These are phyloP conservation scores for Rhagophthalmus giganteus DNA, from an alignment of 2,888 invertebrate genomes.

Conservation along the genomic window DNA sequence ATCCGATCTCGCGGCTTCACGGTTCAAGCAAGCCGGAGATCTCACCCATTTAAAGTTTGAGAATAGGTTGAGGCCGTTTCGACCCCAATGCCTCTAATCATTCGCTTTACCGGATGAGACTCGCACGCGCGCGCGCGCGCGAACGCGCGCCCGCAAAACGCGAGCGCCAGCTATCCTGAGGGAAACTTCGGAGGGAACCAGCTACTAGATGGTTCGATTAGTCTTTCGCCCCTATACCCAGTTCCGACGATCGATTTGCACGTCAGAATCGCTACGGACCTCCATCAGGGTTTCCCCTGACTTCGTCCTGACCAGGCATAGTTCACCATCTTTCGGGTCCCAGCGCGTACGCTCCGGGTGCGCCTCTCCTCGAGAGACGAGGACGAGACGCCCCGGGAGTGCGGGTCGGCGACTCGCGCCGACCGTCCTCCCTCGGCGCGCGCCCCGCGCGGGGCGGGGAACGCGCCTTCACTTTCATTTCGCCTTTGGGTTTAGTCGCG, in stretches of 20 bases:
- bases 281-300: slow-evolving; percentile 71
- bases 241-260: too few species aligned
- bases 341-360: slow-evolving; percentile 68
- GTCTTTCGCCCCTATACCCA: background rate
- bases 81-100: too few species aligned
- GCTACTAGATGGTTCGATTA: slow-evolving; percentile 1
- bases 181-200: slow-evolving; percentile 1
- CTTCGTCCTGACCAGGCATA: slow-evolving; percentile 73
- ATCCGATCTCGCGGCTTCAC: slow-evolving; percentile 48
- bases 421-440: too few species aligned
- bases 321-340: slow-evolving; percentile 76
- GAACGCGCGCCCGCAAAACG: too few species aligned
- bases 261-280: slow-evolving; percentile 73
- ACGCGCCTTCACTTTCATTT: too few species aligned
- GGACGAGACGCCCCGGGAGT: too few species aligned
- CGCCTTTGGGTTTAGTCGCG: too few species aligned
- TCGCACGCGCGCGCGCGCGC: too few species aligned
- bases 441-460: too few species aligned
- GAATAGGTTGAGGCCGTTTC: too few species aligned
- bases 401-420: too few species aligned
- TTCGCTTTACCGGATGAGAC: slow-evolving; percentile 74
- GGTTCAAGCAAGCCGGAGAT: slow-evolving; percentile 57
- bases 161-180: background rate
- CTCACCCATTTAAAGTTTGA: slow-evolving; percentile 79
- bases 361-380: too few species aligned